These are phyloP conservation scores for Drosophila arizonae DNA, from an alignment of 1,140 invertebrate species.

Conservation along the genomic window DNA sequence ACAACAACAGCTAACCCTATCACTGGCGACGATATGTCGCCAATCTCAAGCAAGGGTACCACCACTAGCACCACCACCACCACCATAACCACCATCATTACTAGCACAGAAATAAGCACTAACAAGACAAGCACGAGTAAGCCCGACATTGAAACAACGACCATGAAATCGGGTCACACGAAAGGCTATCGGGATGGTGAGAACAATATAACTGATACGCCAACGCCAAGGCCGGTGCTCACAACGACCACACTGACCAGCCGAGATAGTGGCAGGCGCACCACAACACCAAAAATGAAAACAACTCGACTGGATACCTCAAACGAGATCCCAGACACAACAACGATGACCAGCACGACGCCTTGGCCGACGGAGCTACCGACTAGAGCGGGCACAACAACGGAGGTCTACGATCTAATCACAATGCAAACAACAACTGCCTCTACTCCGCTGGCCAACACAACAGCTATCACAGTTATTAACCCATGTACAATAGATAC, in stretches of 20 bases:
- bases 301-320: constrained; percentile 79
- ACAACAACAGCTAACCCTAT: constrained; percentile 65
- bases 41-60: constrained; percentile 36
- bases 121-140: constrained; percentile 67
- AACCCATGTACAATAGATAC: constrained; percentile 82
- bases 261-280: constrained; percentile 50
- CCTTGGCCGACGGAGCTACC: constrained; percentile 75
- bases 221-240: constrained; percentile 51
- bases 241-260: constrained; percentile 57
- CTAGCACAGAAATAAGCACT: constrained; percentile 66
- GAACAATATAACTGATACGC: constrained; percentile 78
- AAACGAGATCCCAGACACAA: constrained; percentile 67
- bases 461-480: constrained; percentile 72
- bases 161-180: constrained; percentile 69
- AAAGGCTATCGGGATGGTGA: constrained; percentile 79
- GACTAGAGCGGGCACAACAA: constrained; percentile 72
- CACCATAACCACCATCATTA: constrained; percentile 59
- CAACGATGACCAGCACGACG: constrained; percentile 53
- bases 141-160: constrained; percentile 54
- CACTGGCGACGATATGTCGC: constrained; percentile 54
- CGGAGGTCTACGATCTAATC: constrained; percentile 52
- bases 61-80: constrained; percentile 51
- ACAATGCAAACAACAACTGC: constrained; percentile 49
- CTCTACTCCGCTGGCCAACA: constrained; percentile 43
- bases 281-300: constrained; percentile 76